phyloP scores from a whole-genome alignment of 1,140 invertebrate genomes.

The Bombus sylvicola region DNA sequence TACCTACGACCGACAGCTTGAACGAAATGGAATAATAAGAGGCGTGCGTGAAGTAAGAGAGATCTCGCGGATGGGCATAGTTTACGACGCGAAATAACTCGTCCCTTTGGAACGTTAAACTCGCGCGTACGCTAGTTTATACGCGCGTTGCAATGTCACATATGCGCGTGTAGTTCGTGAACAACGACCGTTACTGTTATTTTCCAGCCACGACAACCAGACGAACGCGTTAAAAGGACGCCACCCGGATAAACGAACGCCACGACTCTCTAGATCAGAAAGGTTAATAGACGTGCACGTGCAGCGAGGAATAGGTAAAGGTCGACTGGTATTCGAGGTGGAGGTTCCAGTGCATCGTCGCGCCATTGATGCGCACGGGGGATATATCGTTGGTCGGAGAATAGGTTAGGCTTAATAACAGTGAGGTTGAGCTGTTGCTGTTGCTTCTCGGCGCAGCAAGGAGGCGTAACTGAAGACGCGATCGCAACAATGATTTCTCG shows the following conservation, averaged over 20 bases:
- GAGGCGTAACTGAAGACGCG: not conserved
- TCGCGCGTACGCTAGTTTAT: slow-evolving; percentile 7
- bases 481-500: not conserved
- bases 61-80: slow-evolving; percentile 6
- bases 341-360: not conserved
- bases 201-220: not conserved
- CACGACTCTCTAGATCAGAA: slow-evolving; percentile 19
- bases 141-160: not conserved
- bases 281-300: slow-evolving; percentile 17
- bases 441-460: too few species aligned
- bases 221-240: not conserved
- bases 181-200: too few species aligned
- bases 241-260: not conserved
- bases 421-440: not conserved
- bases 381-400: not conserved
- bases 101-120: slow-evolving; percentile 41
- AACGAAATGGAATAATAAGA: slow-evolving; percentile 64
- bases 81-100: slow-evolving; percentile 33
- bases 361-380: not conserved
- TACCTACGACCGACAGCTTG: slow-evolving; percentile 39
- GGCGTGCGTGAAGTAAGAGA: not conserved
- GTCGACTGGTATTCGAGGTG: not conserved
- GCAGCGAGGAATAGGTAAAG: slow-evolving; percentile 6
- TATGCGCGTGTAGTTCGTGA: not conserved
- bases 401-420: slow-evolving; percentile 15